Evolutionary conservation across 2,888 invertebrate genomes (phyloP).

Genomic region (Tetropium fuscum): DNA sequence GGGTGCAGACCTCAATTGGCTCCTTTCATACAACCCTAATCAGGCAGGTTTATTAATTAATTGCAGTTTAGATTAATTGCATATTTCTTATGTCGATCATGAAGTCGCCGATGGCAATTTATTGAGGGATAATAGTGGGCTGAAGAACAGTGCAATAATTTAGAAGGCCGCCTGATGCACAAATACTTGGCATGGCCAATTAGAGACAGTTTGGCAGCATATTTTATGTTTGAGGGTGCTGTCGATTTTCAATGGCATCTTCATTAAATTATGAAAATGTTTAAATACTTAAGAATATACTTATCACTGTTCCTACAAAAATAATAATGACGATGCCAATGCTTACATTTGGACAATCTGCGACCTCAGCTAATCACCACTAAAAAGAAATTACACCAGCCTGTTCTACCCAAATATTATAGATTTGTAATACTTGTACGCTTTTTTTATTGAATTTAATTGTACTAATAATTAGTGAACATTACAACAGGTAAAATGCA

Average conservation of each 20-base stretch:
- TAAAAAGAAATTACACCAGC: too few species aligned
- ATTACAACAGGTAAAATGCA: too few species aligned
- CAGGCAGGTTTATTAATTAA: too few species aligned
- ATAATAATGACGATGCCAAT: too few species aligned
- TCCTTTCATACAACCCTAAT: too few species aligned
- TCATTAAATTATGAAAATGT: background rate
- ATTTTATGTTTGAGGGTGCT: slow-evolving; percentile 6
- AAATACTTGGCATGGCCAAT: background rate
- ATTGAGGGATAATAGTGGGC: slow-evolving; percentile 3
- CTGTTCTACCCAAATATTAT: too few species aligned
- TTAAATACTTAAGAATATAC: background rate
- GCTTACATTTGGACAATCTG: too few species aligned
- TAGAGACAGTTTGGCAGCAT: slow-evolving; percentile 5
- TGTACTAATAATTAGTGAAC: too few species aligned
- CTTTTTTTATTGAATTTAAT: background rate
- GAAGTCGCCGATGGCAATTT: background rate
- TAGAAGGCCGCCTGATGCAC: background rate
- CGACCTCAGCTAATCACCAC: too few species aligned
- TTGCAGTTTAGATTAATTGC: background rate
- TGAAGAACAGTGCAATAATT: slow-evolving; percentile 2
- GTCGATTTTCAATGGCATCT: slow-evolving; percentile 8
- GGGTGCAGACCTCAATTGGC: too few species aligned
- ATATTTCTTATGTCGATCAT: slow-evolving; percentile 4
- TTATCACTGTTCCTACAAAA: background rate
- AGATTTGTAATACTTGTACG: too few species aligned